Evolutionary conservation across 2,113 vertebrate species (phyloP).

Genomic region (Cottus gobio): DNA sequence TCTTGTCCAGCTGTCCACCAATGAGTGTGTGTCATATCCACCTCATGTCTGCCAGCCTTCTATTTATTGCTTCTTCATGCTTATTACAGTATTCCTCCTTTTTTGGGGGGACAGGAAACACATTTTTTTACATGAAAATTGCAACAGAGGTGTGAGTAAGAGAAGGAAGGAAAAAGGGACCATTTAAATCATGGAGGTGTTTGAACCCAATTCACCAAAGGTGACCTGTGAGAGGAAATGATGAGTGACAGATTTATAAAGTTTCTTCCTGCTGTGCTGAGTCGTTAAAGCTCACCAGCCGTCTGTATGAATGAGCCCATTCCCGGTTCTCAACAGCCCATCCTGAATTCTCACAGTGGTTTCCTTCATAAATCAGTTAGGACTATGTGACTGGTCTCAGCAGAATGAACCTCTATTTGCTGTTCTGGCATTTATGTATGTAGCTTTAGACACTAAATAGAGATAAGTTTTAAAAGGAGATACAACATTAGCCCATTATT

Average conservation of each 20-base stretch:
- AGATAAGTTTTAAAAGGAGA: neutral
- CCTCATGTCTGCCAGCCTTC: neutral
- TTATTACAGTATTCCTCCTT: neutral
- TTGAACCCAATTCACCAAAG: conserved; percentile 1
- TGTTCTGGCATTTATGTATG: neutral
- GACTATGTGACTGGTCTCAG: neutral
- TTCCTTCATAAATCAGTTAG: conserved; percentile 8
- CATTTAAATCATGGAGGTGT: conserved; percentile 17
- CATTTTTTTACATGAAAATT: neutral
- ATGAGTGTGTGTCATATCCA: conserved; percentile 9
- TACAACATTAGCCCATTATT: neutral
- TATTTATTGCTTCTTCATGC: neutral
- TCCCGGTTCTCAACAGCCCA: neutral
- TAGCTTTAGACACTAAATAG: neutral
- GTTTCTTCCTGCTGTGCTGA: conserved; percentile 36
- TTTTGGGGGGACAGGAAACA: neutral
- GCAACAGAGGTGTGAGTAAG: neutral
- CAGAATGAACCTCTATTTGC: neutral
- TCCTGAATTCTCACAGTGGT: neutral
- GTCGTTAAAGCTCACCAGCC: conserved; percentile 12
- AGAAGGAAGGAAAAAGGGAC: conserved; percentile 4
- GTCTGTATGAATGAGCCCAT: conserved; percentile 14
- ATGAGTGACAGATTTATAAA: conserved; percentile 38
- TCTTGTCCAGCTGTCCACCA: conserved; percentile 11
- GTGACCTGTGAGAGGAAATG: conserved; percentile 28